Evolutionary conservation across 2,797 vertebrate species (phyloP).

Genomic region (Telmatherina bonti): DNA sequence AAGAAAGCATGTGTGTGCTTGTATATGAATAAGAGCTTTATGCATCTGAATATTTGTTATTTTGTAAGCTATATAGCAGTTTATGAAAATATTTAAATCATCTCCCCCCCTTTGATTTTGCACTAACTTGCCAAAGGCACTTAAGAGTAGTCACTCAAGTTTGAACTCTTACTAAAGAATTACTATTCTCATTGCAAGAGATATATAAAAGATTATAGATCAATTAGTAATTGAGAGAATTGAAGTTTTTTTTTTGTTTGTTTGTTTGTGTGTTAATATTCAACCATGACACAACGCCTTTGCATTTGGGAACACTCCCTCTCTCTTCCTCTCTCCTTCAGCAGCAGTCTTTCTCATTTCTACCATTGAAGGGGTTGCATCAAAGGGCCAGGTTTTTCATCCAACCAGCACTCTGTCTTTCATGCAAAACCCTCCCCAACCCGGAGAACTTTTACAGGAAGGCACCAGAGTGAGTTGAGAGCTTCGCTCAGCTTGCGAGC

Average conservation of each 20-base stretch:
- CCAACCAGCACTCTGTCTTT: constrained; percentile 82
- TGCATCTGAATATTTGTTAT: constrained; percentile 48
- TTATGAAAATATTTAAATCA: constrained; percentile 36
- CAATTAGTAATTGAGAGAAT: constrained; percentile 3
- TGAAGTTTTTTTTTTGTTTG: no score
- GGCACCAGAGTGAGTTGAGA: constrained; percentile 69
- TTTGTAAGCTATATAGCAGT: constrained; percentile 38
- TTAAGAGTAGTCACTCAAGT: constrained; percentile 22
- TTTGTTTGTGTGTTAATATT: background rate
- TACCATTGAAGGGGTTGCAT: constrained; percentile 84
- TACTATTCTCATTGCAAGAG: constrained; percentile 18
- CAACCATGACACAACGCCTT: constrained; percentile 16
- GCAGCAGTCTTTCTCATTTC: constrained; percentile 82
- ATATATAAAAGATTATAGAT: constrained; percentile 14
- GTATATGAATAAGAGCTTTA: constrained; percentile 57
- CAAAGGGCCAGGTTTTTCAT: constrained; percentile 86
- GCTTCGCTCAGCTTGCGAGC: constrained; percentile 44
- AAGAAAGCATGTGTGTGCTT: constrained; percentile 68
- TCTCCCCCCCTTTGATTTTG: constrained; percentile 49
- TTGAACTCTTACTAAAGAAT: constrained; percentile 29
- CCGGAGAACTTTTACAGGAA: constrained; percentile 75
- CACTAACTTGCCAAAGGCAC: constrained; percentile 52
- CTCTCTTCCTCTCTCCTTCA: constrained; percentile 68
- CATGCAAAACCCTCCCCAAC: constrained; percentile 72
- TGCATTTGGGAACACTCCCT: constrained; percentile 59